phyloP scores from a whole-genome alignment of 2,113 vertebrate species.

The Tylochromis polylepis region DNA sequence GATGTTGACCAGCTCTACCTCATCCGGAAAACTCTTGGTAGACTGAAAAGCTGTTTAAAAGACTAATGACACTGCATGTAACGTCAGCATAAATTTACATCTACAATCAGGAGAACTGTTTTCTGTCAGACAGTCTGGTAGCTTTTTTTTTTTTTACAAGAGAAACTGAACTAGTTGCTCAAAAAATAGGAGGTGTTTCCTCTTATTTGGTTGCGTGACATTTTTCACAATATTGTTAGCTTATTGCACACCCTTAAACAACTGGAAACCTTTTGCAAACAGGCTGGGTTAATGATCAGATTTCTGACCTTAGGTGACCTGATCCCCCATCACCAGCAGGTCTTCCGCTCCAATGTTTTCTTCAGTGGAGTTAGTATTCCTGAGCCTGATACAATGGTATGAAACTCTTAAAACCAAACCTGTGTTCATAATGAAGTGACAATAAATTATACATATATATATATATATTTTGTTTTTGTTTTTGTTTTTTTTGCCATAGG shows the following conservation, averaged over 20 bases:
- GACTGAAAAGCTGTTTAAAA: neutral
- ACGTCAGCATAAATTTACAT: neutral
- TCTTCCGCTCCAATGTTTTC: conserved; percentile 77
- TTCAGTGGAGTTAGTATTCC: conserved; percentile 79
- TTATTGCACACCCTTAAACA: neutral
- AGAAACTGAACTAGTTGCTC: neutral
- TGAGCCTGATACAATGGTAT: conserved; percentile 75
- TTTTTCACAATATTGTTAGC: neutral
- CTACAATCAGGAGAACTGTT: neutral
- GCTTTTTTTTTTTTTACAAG: neutral
- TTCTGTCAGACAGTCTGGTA: neutral
- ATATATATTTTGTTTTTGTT: no score
- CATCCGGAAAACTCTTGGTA: conserved; percentile 89
- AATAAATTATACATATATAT: neutral
- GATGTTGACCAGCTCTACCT: conserved; percentile 94
- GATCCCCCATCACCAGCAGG: conserved; percentile 78
- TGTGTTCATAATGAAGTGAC: neutral
- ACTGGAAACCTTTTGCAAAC: neutral
- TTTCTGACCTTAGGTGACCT: conserved; percentile 68
- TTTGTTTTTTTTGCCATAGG: conserved; percentile 32
- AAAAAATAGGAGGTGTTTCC: accelerated
- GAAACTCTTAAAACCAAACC: neutral
- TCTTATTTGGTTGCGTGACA: neutral
- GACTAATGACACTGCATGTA: neutral
- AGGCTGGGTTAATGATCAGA: neutral